Conservation (phyloP, 2,888 invertebrate genomes). For the Aelia acuminata region DNA sequence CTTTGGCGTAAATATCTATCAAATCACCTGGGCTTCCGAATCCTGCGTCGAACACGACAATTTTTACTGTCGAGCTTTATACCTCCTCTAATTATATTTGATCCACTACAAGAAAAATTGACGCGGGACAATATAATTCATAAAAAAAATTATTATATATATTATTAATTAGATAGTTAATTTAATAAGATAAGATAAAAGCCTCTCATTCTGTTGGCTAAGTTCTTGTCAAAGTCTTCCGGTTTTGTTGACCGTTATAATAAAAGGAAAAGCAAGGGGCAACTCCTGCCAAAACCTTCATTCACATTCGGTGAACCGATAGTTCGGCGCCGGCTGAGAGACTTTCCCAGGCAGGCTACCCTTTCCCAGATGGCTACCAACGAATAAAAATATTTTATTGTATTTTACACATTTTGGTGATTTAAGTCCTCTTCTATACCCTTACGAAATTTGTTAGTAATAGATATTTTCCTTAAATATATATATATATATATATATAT, state of each 20-base stretch:
- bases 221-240: not conserved
- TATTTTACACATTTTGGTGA: too few species aligned
- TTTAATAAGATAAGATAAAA: not conserved
- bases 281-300: constrained; percentile 24
- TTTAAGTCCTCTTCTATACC: too few species aligned
- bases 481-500: too few species aligned
- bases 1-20: too few species aligned
- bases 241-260: not conserved
- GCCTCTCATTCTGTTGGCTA: not conserved
- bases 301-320: not conserved
- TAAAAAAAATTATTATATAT: too few species aligned
- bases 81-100: too few species aligned
- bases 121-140: not conserved
- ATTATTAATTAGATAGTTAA: not conserved
- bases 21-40: too few species aligned
- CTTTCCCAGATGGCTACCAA: not conserved
- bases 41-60: too few species aligned
- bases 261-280: constrained; percentile 1
- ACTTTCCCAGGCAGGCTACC: not conserved
- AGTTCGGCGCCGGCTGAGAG: not conserved
- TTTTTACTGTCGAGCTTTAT: too few species aligned
- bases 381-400: constrained; percentile 45
- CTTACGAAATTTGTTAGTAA: too few species aligned
- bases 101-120: too few species aligned
- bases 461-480: too few species aligned